Evolutionary conservation across 1,140 invertebrate genomes (phyloP), one percentile per base, ranked within the genome.

Genomic region (Eueides isabella): DNA sequence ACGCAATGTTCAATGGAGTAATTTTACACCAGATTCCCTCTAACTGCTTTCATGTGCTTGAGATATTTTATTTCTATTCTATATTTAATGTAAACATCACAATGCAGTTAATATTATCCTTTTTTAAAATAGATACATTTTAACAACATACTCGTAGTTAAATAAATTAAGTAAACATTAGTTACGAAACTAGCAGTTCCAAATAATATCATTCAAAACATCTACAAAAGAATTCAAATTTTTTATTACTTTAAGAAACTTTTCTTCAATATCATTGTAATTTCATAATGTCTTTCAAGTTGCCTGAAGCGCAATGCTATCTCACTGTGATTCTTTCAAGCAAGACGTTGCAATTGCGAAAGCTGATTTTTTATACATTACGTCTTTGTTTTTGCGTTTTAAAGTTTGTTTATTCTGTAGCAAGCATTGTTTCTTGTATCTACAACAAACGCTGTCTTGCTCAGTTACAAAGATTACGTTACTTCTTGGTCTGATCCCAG

Each of bases 311-410:
- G 5, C 48, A 14, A 7, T 26, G 19, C 14, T 14, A 38, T 38
- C 41, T 5, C 5, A 19, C 41, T 48, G 1, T 48, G n/a, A 44
- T 48, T 48, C 41, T 48, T 55, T 55, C 23, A 55, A 55, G 48
- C 48, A 55, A 55, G 48, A 55, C 48, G 48, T 23, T 55, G 19
- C 11, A 55, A 55, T 55, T 55, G 26, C 12, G 23, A 55, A 55
- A 55, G 48, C 48, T 55, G 48, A 55, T 55, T 55, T 55, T 55
- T 55, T 55, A 55, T 55, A 55, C 48, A 55, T 55, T 55, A 55
- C 11, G 48, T 11, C 48, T 55, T 55, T 55, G 48, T 55, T 55
- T 55, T 55, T 0, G 0, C 48, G 26, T 55, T 55, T 55, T 26
- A 55, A 23, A 55, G 48, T 55, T 23, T 11, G 48, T 26, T 55